Conservation (phyloP, 2,113 vertebrate species). For the Eidolon helvum region DNA sequence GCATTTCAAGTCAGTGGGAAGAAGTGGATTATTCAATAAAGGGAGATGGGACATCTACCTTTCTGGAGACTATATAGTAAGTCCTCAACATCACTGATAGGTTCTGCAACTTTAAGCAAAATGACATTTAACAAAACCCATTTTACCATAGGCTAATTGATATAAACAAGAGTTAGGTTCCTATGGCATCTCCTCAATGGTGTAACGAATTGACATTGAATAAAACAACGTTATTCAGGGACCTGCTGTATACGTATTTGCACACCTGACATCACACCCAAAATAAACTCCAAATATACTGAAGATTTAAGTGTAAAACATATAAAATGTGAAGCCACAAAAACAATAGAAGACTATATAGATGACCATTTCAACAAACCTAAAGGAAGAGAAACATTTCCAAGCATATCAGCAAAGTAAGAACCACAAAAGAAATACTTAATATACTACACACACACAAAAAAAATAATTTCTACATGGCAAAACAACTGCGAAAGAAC, state of each 20-base stretch:
- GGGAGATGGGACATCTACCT: not conserved
- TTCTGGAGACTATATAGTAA: not conserved
- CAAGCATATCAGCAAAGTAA: not conserved
- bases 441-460: not conserved
- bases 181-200: not conserved
- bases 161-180: not conserved
- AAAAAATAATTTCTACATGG: not conserved
- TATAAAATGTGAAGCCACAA: conserved; percentile 7
- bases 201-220: not conserved
- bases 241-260: not conserved
- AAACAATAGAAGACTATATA: not conserved
- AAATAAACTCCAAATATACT: not conserved
- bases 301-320: conserved; percentile 42
- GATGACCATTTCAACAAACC: not conserved
- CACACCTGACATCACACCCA: not conserved
- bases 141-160: not conserved
- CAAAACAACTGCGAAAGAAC: not conserved
- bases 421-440: not conserved
- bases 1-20: not conserved
- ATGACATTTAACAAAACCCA: not conserved
- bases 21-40: not conserved
- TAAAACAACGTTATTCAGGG: not conserved
- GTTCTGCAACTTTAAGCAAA: not conserved
- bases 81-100: not conserved
- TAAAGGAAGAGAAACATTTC: not conserved